Percentiles rank a stretch among this genome's conserved stretches.
Conservation (phyloP, 2,797 vertebrate species). For the Sternarchorhynchus goeldii region DNA sequence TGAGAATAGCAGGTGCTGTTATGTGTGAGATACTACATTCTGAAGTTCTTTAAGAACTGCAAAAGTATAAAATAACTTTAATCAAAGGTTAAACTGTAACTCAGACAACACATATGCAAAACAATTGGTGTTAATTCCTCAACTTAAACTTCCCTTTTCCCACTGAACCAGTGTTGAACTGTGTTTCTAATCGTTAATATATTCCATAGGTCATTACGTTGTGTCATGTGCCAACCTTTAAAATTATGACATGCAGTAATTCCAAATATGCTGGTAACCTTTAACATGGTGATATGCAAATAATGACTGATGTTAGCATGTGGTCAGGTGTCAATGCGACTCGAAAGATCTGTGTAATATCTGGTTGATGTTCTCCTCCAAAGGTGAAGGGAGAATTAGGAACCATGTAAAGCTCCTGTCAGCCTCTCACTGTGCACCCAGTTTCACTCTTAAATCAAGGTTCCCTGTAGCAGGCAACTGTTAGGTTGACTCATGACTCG, state of each 20-base stretch:
- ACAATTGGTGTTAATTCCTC: too few relatives aligned
- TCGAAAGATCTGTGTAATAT: background rate
- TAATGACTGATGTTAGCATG: background rate
- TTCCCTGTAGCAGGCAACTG: background rate
- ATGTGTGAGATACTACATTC: too few relatives aligned
- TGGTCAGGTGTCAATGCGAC: background rate
- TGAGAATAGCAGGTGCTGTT: background rate
- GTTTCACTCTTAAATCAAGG: constrained; percentile 30
- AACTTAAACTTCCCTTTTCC: too few relatives aligned
- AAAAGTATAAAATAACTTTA: too few relatives aligned
- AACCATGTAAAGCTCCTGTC: background rate
- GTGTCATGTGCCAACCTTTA: background rate
- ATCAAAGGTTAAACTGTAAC: too few relatives aligned
- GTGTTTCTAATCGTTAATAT: too few relatives aligned
- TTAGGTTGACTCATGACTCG: too few relatives aligned
- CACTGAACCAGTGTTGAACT: too few relatives aligned
- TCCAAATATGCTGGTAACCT: background rate
- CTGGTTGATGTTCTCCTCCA: background rate
- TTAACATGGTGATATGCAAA: background rate
- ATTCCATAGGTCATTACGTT: too few relatives aligned
- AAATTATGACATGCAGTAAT: background rate
- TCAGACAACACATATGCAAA: too few relatives aligned
- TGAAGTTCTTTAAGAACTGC: too few relatives aligned
- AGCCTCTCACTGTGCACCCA: constrained; percentile 15
- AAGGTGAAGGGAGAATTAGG: constrained; percentile 1